Evolutionary conservation across 2,113 vertebrate species (phyloP).

Genomic region (Anser cygnoides): DNA sequence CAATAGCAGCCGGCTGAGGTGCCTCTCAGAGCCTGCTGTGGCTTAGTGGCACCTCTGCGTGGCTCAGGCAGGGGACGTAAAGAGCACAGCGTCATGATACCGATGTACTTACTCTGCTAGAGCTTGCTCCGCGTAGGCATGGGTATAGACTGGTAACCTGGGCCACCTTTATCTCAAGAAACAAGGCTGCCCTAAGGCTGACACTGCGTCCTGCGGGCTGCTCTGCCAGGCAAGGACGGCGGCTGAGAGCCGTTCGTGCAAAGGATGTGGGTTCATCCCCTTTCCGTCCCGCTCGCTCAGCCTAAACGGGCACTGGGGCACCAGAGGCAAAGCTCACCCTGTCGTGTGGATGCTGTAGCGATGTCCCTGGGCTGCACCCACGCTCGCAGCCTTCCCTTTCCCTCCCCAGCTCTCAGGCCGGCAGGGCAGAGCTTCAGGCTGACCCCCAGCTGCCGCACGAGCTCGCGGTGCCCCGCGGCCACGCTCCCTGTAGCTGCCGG

Average conservation of each 20-base stretch:
- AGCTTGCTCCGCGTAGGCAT: fast-evolving
- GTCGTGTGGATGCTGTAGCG: neutral
- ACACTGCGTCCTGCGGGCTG: neutral
- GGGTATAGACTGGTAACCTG: neutral
- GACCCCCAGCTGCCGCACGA: neutral
- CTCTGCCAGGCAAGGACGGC: fast-evolving
- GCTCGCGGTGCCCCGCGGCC: neutral
- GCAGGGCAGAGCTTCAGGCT: neutral
- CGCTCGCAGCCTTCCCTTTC: fast-evolving
- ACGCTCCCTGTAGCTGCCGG: neutral
- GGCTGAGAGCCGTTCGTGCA: neutral
- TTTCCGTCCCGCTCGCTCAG: neutral
- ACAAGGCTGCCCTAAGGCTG: neutral
- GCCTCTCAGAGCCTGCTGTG: neutral
- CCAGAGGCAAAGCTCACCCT: neutral
- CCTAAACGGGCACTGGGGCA: neutral
- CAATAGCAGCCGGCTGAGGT: neutral
- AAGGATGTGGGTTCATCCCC: neutral
- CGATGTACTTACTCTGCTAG: fast-evolving
- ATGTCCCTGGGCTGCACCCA: fast-evolving
- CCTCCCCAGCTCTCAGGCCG: too few relatives aligned
- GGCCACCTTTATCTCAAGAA: neutral
- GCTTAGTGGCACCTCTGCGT: neutral
- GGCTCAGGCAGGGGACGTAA: neutral
- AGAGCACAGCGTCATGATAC: neutral